Evolutionary conservation across 2,888 invertebrate species (phyloP).

Genomic region (Stenurella melanura): DNA sequence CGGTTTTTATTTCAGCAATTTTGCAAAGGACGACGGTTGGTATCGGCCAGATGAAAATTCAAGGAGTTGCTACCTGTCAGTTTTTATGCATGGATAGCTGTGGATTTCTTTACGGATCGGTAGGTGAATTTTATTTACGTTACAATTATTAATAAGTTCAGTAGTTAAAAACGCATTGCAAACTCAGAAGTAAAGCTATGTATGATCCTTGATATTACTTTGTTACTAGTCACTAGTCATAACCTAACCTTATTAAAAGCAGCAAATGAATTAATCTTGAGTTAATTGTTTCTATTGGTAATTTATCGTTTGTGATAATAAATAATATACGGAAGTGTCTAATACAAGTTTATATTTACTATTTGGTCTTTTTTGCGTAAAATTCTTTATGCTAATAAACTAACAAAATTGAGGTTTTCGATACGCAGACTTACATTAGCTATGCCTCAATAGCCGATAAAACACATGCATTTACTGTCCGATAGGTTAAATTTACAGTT

Average conservation of each 20-base stretch:
- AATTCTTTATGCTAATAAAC: constrained; percentile 15
- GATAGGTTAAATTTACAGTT: not conserved
- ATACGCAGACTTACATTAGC: not conserved
- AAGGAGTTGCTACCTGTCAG: constrained; percentile 90
- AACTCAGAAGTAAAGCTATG: constrained; percentile 6
- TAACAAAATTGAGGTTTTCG: not conserved
- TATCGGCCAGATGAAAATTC: constrained; percentile 90
- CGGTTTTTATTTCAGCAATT: constrained; percentile 78
- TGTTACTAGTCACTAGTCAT: not conserved
- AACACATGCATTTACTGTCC: not conserved
- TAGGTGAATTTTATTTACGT: constrained; percentile 76
- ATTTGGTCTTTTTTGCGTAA: not conserved
- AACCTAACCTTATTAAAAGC: not conserved
- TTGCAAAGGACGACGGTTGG: constrained; percentile 82
- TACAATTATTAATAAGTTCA: constrained; percentile 39
- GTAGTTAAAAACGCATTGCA: constrained; percentile 29
- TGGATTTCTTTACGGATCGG: constrained; percentile 91
- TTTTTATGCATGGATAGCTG: constrained; percentile 93
- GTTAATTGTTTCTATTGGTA: constrained; percentile 10
- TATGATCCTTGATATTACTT: not conserved
- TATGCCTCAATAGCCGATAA: constrained; percentile 3
- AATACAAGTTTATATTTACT: not conserved
- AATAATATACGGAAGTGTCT: not conserved
- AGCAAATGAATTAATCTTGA: constrained; percentile 9
- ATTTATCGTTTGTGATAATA: not conserved